Base-by-base conservation (phyloP, 2,797 vertebrate species). In the Tokudaia muenninki region DNA sequence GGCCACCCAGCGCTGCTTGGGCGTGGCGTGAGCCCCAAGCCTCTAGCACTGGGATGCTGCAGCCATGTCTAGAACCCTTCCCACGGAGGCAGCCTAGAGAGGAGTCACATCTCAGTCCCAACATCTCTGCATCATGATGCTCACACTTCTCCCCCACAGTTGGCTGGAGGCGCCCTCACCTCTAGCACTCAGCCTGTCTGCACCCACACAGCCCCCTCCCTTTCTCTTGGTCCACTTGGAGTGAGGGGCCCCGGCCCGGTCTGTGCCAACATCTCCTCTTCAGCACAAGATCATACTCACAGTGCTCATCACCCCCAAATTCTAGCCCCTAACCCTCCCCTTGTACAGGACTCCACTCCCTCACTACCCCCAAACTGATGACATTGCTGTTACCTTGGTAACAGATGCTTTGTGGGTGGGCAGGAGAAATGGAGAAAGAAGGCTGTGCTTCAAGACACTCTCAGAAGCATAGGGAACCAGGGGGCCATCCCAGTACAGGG, bases 371-470 rank as follows among this genome's bases (percentile, higher is more conserved):
- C 81, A 95, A 92, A 80, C 52, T 77, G 77, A 97, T 87, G 90
- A 21, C 17, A 72, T 61, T 87, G 57, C 96, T 93, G 93, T 98
- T 97, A 96, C 96, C 87, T 75, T 92, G 88, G 90, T 82, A 97
- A 97, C 95, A 77, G 91, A 83, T 65, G 34, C 59, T 81, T 86
- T 57, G 81, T 91, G 78, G 82, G 81, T 79, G 47, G 84, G 21
- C 21, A 29, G 57, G 80, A 77, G 84, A 78, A 31, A 57, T 37
- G 22, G 61, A 74, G 81, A 74, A 79, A 67, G 84, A 67, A 75
- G 91, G 78, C 77, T 87, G 77, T 83, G 93, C 67, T 94, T 93
- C n/a, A 9, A 90, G 74, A 93, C 70, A 67, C 47, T 41, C 34
- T 82, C 34, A 26, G 59, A 50, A 47, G 44, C 34, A 19, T 3